Evolutionary conservation across 2,888 invertebrate species (phyloP), one percentile per base, ranked within the genome.

Genomic region (Buathra laborator): DNA sequence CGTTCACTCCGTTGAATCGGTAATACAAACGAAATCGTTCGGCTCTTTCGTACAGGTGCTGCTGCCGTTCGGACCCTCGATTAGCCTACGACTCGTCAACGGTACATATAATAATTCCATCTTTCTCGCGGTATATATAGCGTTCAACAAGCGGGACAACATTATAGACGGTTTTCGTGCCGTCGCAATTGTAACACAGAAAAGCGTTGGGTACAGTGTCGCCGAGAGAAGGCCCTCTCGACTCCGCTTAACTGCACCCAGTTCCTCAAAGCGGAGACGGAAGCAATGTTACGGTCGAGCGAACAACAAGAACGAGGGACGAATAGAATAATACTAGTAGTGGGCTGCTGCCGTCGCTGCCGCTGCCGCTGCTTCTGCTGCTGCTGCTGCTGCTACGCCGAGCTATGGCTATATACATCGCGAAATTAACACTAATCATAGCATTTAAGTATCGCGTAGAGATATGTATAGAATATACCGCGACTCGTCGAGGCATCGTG

Each of bases 241-340:
- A 56, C 44, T 67, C 76, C 48, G 62, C 59, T 68, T 62, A 76
- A 77, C 84, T 84, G 85, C 86, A 71, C 86, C 86, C 85, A 86
- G 70, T 83, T 86, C 75, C 83, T 77, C 86, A 76, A 68, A 81
- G 83, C 81, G 86, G 85, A 84, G 84, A 86, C 86, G 87, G 87
- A 87, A 86, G 86, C 84, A 77, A 86, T 86, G 85, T 87, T 86
- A 83, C 80, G 86, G 79, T 81, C 79, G 81, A 87, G 74, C 77
- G 81, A 82, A 84, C 71, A 72, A 76, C 77, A 67, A 67, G 48
- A 81, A 43, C 76, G 44, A 59, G 14, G 53, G 64, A 71, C 67
- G 56, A 64, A 79, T 71, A 70, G 12, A 78, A 32, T 14, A 59
- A 6, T 29, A 29, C 37, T 37, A 37, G 37, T 37, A 37, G 37